Evolutionary conservation across 2,888 invertebrate genomes (phyloP).

Genomic region (Acheta domesticus): DNA sequence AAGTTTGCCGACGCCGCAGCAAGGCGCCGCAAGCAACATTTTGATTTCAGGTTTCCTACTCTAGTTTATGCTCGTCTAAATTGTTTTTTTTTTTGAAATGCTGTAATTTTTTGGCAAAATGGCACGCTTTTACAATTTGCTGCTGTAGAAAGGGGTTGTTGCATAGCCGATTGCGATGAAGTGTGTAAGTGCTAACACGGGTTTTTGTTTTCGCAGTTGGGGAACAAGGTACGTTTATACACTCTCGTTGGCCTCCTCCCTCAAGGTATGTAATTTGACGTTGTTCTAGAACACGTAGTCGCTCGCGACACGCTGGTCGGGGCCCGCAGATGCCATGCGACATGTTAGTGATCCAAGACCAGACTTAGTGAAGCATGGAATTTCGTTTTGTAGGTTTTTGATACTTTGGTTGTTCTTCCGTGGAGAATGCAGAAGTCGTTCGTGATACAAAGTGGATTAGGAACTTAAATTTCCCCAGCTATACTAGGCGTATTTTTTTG

Average conservation of each 20-base stretch:
- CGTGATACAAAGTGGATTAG: too few species aligned
- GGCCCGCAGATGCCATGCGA: background rate
- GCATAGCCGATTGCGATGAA: background rate
- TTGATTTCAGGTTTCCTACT: slow-evolving; percentile 5
- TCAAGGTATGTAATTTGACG: background rate
- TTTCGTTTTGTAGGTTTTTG: background rate
- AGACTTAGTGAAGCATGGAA: background rate
- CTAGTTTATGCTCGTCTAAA: background rate
- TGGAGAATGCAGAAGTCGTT: background rate
- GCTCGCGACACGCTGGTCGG: background rate
- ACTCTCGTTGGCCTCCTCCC: background rate
- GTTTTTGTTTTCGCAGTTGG: slow-evolving; percentile 18
- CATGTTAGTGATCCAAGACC: background rate
- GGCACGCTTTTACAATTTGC: background rate
- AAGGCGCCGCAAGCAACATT: background rate
- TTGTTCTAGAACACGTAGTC: background rate
- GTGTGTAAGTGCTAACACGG: background rate
- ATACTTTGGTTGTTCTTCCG: slow-evolving; percentile 2
- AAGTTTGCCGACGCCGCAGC: background rate
- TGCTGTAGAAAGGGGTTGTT: slow-evolving; percentile 10
- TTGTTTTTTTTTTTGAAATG: background rate
- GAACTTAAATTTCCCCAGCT: too few species aligned
- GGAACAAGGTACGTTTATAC: slow-evolving; percentile 18
- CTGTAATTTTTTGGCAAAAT: slow-evolving; percentile 4
- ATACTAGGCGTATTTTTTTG: too few species aligned